Conservation (phyloP, 2,113 vertebrate genomes). For the Macrotus californicus region DNA sequence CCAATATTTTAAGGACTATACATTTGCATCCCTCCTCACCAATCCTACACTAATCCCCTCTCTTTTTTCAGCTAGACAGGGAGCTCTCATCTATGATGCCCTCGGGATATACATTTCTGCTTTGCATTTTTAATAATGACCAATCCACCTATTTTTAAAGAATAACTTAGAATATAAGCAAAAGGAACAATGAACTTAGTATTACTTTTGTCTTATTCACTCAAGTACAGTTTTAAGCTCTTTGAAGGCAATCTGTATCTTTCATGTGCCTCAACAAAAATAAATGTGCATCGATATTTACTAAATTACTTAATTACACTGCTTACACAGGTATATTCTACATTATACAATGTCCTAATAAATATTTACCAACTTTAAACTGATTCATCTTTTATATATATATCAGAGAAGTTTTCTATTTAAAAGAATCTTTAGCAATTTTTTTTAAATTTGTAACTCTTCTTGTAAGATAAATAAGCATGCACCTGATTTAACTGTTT, state of each 20-base stretch:
- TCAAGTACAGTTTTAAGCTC: not conserved
- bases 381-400: not conserved
- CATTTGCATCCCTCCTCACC: not conserved
- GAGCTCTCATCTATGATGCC: not conserved
- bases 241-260: not conserved
- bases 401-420: not conserved
- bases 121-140: not conserved
- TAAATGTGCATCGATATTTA: not conserved
- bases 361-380: slow-evolving; percentile 16
- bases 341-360: not conserved
- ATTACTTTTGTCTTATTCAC: not conserved
- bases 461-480: not conserved
- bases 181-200: not conserved
- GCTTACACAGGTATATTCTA: not conserved
- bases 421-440: not conserved
- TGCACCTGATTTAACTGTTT: not conserved
- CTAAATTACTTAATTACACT: not conserved
- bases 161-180: not conserved
- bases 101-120: not conserved
- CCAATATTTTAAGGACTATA: not conserved
- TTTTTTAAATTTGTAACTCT: not conserved
- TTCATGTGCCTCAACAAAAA: not conserved
- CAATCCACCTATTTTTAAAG: not conserved
- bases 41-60: not conserved
- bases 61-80: not conserved